phyloP scores from a whole-genome alignment of 2,888 invertebrate species.

The Boloria euphrosyne region DNA sequence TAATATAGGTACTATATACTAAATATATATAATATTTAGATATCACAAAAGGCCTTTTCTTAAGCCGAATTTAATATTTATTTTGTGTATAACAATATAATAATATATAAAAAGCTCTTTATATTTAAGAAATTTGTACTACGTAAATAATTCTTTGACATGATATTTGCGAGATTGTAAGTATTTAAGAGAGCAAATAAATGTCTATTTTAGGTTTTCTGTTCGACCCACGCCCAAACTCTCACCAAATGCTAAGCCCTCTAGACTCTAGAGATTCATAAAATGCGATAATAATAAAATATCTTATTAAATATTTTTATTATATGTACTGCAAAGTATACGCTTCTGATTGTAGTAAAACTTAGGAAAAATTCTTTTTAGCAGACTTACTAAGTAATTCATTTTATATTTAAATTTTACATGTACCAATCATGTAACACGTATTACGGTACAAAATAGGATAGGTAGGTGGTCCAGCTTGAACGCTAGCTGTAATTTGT shows the following conservation, averaged over 20 bases:
- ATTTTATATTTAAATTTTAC: not conserved
- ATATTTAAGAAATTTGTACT: no score
- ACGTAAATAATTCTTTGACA: no score
- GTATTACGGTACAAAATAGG: no score
- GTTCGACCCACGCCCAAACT: not conserved
- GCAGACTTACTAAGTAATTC: not conserved
- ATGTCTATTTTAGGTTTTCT: conserved; percentile 4
- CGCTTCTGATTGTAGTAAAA: conserved; percentile 5
- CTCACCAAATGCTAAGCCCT: conserved; percentile 6
- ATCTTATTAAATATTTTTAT: conserved; percentile 22
- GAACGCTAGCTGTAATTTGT: no score
- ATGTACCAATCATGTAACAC: not conserved
- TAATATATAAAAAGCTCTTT: no score
- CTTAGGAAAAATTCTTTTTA: not conserved
- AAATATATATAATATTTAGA: no score
- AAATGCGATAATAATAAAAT: conserved; percentile 21
- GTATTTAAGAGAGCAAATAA: conserved; percentile 2
- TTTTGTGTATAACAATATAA: no score
- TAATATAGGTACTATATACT: no score
- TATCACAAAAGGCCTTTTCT: no score
- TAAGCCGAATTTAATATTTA: no score
- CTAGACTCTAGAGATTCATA: conserved; percentile 7
- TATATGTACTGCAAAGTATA: not conserved
- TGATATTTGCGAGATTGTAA: not conserved
- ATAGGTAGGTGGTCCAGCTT: no score